Evolutionary conservation across 2,888 invertebrate species (phyloP).

Genomic region (Aleiodes testaceus): DNA sequence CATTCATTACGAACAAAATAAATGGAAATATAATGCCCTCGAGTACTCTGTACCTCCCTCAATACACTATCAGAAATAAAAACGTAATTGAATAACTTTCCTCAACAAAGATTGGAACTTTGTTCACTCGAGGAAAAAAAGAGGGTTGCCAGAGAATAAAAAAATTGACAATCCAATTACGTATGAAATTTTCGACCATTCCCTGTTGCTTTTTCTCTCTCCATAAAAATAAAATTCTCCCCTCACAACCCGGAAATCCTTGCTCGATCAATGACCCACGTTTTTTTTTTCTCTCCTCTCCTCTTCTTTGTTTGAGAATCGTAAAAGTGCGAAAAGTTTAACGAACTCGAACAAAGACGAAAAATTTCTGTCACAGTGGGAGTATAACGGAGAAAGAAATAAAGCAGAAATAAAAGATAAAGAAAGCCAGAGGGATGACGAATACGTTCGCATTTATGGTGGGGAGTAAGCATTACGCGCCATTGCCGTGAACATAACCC

Average conservation of each 20-base stretch:
- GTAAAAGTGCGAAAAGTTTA: slow-evolving; percentile 41
- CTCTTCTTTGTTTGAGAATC: slow-evolving; percentile 14
- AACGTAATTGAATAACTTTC: too few species aligned
- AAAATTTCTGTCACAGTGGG: slow-evolving; percentile 25
- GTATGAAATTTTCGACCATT: not conserved
- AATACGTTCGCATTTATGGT: slow-evolving; percentile 51
- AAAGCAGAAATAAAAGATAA: slow-evolving; percentile 11
- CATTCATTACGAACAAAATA: too few species aligned
- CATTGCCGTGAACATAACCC: slow-evolving; percentile 48
- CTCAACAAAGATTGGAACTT: too few species aligned
- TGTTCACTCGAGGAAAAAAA: not conserved
- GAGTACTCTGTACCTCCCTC: not conserved
- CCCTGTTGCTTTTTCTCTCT: too few species aligned
- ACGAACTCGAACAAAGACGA: slow-evolving; percentile 36
- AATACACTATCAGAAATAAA: not conserved
- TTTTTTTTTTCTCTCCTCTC: slow-evolving; percentile 12
- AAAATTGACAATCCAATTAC: too few species aligned
- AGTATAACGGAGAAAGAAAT: slow-evolving; percentile 14
- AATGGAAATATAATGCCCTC: too few species aligned
- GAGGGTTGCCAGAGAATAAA: too few species aligned
- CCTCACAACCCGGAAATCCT: not conserved
- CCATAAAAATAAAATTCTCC: not conserved
- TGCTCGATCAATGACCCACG: slow-evolving; percentile 32
- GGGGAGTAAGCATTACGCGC: slow-evolving; percentile 43
- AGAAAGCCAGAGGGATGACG: slow-evolving; percentile 52